phyloP scores from a whole-genome alignment of 1,140 invertebrate species.

The Zaprionus kolodkinae region DNA sequence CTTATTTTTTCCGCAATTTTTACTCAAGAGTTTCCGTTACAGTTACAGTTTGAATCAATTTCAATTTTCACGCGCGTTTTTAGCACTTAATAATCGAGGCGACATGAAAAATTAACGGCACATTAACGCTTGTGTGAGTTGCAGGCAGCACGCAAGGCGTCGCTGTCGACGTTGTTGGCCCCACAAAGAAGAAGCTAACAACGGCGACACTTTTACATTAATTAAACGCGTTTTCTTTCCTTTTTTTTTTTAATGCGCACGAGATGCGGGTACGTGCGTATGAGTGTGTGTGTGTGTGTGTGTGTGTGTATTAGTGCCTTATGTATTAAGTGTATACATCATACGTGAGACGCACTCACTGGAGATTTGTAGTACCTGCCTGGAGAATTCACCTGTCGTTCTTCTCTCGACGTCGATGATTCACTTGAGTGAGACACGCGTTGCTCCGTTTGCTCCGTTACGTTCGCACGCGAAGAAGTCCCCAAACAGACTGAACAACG shows the following conservation, averaged over 20 bases:
- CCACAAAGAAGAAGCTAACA: conserved; percentile 49
- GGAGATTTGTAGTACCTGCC: conserved; percentile 14
- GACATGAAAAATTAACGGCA: conserved; percentile 65
- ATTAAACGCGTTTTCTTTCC: conserved; percentile 71
- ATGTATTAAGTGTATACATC: conserved; percentile 44
- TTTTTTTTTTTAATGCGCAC: conserved; percentile 55
- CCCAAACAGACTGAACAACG: conserved; percentile 73
- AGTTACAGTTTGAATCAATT: conserved; percentile 49
- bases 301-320: conserved; percentile 23
- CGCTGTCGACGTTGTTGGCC: conserved; percentile 24
- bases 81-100: conserved; percentile 66
- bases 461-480: conserved; percentile 76
- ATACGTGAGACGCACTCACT: conserved; percentile 33
- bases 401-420: conserved; percentile 27
- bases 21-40: not conserved
- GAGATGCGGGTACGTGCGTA: conserved; percentile 28
- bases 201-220: conserved; percentile 73
- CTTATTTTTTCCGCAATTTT: not conserved
- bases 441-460: conserved; percentile 44
- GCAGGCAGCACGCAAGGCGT: conserved; percentile 8
- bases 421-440: conserved; percentile 27
- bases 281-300: conserved; percentile 23
- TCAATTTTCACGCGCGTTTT: conserved; percentile 28
- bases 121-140: conserved; percentile 58
- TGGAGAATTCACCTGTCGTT: conserved; percentile 39